Evolutionary conservation across 2,888 invertebrate genomes (phyloP).

Genomic region (Panzeria rudis): DNA sequence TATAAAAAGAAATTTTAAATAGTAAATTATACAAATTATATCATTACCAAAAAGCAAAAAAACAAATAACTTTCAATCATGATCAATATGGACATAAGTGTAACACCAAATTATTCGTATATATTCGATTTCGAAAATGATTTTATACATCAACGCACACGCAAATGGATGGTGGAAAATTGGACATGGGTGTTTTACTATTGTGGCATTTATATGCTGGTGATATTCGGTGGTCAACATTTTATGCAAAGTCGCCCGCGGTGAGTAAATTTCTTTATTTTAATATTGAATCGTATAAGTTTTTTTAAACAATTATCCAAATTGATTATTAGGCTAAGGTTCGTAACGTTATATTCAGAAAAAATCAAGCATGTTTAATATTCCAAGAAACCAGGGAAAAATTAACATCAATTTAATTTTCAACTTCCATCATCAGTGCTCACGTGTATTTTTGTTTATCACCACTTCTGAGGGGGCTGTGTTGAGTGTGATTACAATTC

Average conservation of each 20-base stretch:
- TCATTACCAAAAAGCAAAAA: neutral
- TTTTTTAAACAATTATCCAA: too few species aligned
- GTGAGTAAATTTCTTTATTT: slow-evolving; percentile 81
- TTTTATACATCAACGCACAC: slow-evolving; percentile 94
- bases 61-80: slow-evolving; percentile 64
- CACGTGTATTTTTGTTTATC: too few species aligned
- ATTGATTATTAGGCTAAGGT: too few species aligned
- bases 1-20: slow-evolving; percentile 22
- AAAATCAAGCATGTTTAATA: too few species aligned
- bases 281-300: neutral
- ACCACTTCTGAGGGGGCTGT: too few species aligned
- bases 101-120: slow-evolving; percentile 95
- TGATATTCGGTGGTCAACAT: slow-evolving; percentile 96
- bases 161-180: slow-evolving; percentile 97
- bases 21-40: neutral
- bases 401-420: too few species aligned
- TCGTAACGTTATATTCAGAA: too few species aligned
- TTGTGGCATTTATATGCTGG: slow-evolving; percentile 94
- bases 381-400: too few species aligned
- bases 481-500: too few species aligned
- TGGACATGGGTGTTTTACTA: slow-evolving; percentile 97
- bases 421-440: too few species aligned
- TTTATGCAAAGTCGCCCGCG: slow-evolving; percentile 96
- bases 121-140: slow-evolving; percentile 97
- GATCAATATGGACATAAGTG: slow-evolving; percentile 85